Conservation (phyloP, 2,113 vertebrate genomes). For the Gracilinanus agilis region DNA sequence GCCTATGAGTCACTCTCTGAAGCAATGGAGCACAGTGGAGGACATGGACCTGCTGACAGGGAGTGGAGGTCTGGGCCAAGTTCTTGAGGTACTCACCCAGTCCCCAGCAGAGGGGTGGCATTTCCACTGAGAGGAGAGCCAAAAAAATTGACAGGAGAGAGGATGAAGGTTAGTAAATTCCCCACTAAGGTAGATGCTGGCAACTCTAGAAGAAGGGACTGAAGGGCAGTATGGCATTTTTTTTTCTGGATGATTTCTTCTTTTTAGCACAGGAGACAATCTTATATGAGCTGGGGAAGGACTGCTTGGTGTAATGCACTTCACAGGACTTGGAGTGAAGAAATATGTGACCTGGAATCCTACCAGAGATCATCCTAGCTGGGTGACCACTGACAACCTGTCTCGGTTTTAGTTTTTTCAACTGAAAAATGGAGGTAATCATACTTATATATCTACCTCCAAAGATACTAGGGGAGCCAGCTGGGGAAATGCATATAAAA, state of each 20-base stretch:
- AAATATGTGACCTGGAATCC: not conserved
- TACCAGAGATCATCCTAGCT: not conserved
- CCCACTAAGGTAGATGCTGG: not conserved
- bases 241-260: not conserved
- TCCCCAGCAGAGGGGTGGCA: not conserved
- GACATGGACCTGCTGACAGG: not conserved
- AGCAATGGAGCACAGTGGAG: not conserved
- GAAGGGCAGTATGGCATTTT: no score
- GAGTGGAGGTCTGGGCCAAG: not conserved
- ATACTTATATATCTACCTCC: not conserved
- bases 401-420: not conserved
- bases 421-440: not conserved
- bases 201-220: not conserved
- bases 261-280: not conserved
- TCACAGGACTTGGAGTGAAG: not conserved
- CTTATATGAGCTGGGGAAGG: not conserved
- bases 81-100: not conserved
- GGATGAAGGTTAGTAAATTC: not conserved
- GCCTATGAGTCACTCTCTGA: not conserved
- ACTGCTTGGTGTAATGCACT: not conserved
- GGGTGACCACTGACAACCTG: not conserved
- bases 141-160: not conserved
- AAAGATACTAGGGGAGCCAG: not conserved
- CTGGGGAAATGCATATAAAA: not conserved
- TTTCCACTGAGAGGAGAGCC: not conserved